A percentile compares a stretch with the other conserved stretches of the same genome.
Conservation (phyloP, 2,113 vertebrate genomes). For the Lycaon pictus region DNA sequence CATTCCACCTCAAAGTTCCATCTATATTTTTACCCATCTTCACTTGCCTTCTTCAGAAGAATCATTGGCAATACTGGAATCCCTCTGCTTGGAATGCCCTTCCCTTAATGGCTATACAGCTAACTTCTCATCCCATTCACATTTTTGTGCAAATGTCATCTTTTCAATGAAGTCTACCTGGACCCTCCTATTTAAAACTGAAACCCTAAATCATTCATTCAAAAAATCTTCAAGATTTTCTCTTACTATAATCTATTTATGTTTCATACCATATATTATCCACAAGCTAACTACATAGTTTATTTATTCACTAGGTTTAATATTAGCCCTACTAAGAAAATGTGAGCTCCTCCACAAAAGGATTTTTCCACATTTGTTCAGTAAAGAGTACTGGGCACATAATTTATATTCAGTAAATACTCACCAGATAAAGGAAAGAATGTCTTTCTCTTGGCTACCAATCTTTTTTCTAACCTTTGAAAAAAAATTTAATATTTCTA, state of each 20-base stretch:
- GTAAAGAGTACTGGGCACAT: background rate
- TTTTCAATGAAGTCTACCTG: background rate
- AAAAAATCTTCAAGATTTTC: background rate
- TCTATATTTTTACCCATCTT: background rate
- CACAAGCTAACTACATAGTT: background rate
- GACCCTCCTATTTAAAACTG: background rate
- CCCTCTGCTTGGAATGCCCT: background rate
- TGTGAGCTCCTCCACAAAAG: background rate
- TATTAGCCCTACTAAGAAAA: background rate
- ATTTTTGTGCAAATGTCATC: background rate
- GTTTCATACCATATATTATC: background rate
- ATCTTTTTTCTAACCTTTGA: background rate
- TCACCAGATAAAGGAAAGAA: background rate
- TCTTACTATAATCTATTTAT: background rate
- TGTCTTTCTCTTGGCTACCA: background rate
- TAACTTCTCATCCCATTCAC: background rate
- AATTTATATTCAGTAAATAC: background rate
- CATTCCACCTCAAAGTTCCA: background rate
- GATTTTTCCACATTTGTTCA: background rate
- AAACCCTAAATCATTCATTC: background rate
- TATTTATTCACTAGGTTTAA: background rate
- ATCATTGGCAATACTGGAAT: background rate
- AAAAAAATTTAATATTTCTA: background rate
- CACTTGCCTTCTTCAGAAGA: background rate
- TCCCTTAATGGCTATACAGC: background rate